A percentile compares a stretch with the other conserved stretches of the same genome.
Conservation (phyloP, 2,113 vertebrate genomes). For the Tychaedon coryphoeus region DNA sequence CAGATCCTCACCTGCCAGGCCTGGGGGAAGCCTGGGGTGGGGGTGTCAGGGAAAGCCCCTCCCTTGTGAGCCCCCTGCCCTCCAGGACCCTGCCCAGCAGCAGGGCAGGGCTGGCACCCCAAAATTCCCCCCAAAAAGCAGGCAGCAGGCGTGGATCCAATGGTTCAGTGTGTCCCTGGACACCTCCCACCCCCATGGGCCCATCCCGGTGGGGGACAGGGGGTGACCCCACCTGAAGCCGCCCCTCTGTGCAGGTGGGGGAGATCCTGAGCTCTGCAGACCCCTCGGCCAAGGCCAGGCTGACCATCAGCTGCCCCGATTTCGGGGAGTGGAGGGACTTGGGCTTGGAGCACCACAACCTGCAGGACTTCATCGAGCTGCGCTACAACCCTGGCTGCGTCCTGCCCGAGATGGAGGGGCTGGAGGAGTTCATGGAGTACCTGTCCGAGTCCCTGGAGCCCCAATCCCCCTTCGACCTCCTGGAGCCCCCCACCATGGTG, state of each 20-base stretch:
- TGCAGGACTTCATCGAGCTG: conserved; percentile 80
- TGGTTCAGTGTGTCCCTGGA: accelerated
- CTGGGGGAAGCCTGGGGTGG: accelerated
- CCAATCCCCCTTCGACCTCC: conserved; percentile 85
- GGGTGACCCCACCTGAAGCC: neutral
- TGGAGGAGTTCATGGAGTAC: conserved; percentile 90
- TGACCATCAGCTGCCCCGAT: conserved; percentile 85
- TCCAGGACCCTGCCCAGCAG: neutral
- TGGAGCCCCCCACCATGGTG: conserved; percentile 85
- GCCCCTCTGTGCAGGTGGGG: conserved; percentile 69
- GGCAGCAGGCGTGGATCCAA: accelerated
- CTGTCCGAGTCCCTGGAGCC: conserved; percentile 88
- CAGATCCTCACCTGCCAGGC: accelerated
- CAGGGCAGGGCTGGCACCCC: neutral
- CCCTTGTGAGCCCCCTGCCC: accelerated
- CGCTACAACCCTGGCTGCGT: conserved; percentile 76
- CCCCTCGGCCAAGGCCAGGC: conserved; percentile 63
- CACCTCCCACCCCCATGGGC: neutral
- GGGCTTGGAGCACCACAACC: conserved; percentile 65
- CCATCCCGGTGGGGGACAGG: accelerated
- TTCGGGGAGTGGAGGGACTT: conserved; percentile 81
- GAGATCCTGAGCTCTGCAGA: conserved; percentile 73
- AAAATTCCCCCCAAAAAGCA: neutral
- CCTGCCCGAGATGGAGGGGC: conserved; percentile 85
- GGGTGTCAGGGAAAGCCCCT: neutral